Evolutionary conservation across 2,888 invertebrate species (phyloP), one percentile per base, ranked within the genome.

Genomic region (Drosophila lutescens): DNA sequence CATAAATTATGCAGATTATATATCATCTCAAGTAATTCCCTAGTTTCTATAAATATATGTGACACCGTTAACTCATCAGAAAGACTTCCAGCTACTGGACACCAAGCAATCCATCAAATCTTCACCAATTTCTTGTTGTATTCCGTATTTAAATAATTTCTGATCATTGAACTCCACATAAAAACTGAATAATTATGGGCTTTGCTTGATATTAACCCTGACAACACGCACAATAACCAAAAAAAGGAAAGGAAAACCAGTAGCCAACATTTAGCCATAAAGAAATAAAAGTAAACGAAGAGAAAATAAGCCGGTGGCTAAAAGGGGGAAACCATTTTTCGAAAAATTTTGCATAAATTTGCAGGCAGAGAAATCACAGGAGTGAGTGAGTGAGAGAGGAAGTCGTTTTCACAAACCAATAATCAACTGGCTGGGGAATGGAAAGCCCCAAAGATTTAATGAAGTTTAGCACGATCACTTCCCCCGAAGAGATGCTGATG

Each of bases 381-480:
- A n/a, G n/a, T n/a, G 41, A 15, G 40, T 30, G 36, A 13, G 32
- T 20, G 41, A 57, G 46, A 80, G 77, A 34, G 51, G 56, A 40
- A 78, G 83, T 76, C 86, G 83, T 84, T 84, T 84, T 86, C 78
- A 76, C 81, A 84, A 86, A 65, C 84, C 86, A 79, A 84, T 86
- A 84, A 84, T 84, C 86, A 83, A 17, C 20, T 12, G 62, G 75
- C 69, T 17, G 30, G 23, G 38, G 34, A 34, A 13, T 49, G 47
- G 30, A 47, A 43, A 30, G 40, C 53, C 49, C 49, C 17, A 49
- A 85, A 80, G 80, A 88, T 80, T 89, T 88, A 88, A 88, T 88
- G 88, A 88, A 87, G 88, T 88, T 88, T 88, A 88, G 87, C 88
- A 88, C 88, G 89, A 88, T 88, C 84, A 74, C 38, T 49, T 49